Evolutionary conservation across 2,888 invertebrate genomes (phyloP), one percentile per base, ranked within the genome.

Genomic region (Sylvicola cinctus): DNA sequence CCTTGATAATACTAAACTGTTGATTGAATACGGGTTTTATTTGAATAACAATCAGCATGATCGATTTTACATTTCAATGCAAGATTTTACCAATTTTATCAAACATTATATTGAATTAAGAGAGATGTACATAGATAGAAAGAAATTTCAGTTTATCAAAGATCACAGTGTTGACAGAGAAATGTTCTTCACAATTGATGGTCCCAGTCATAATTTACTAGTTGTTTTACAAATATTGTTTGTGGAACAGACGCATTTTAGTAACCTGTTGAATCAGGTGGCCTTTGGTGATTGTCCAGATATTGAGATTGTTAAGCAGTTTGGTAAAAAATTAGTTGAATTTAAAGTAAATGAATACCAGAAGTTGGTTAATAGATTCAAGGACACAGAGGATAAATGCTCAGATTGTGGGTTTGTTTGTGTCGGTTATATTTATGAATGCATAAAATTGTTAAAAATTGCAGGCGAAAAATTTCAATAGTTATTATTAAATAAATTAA

Each of bases 11-110:
- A 53, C 69, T 1, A 79, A 77, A 51, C 60, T 91, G n/a, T 68
- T 81, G 23, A 61, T 74, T 0, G 84, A 91, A 46, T 91, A 91
- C 61, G 91, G 91, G 1, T 91, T 91, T 36, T 31, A 29, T 45
- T 53, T 77, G 39, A 65, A 70, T 1, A 48, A 58, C 5, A 85
- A 84, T 61, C 61, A 64, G 23, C 59, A 77, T 44, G 79, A 81
- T 53, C 66, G 58, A 49, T 65, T 80, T 33, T 55, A 62, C 34
- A 67, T 83, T 45, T 50, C 57, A 23, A 61, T 71, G 45, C 55
- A 60, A 27, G 64, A 67, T 44, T 51, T 78, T 26, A 50, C 62
- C 40, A 41, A 49, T 28, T 62, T 61, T 42, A 46, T 65, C 2
- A 46, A 48, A 27, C 33, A 50, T 4, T 31, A 39, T 27, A 46